phyloP scores from a whole-genome alignment of 2,113 vertebrate genomes.

The Brienomyrus longianalis region DNA sequence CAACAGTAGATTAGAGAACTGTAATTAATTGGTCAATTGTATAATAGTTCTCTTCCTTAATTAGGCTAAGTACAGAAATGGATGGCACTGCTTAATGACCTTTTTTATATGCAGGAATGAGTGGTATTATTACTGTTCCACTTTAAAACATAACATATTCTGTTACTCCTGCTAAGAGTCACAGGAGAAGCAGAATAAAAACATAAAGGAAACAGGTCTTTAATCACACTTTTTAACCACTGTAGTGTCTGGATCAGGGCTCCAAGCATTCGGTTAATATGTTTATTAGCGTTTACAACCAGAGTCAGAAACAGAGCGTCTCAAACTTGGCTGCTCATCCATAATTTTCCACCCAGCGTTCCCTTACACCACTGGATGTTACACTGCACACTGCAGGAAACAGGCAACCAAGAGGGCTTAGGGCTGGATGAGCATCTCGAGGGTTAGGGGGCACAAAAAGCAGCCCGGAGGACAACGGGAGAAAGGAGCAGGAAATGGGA shows the following conservation, averaged over 20 bases:
- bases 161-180: constrained; percentile 4
- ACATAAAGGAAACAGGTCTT: neutral
- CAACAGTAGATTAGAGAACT: constrained; percentile 59
- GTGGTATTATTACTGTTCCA: constrained; percentile 15
- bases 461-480: neutral
- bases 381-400: neutral
- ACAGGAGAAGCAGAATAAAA: neutral
- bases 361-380: neutral
- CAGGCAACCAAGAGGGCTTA: neutral
- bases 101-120: constrained; percentile 36
- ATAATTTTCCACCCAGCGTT: neutral
- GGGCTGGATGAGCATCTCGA: neutral
- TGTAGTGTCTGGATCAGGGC: neutral
- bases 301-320: neutral
- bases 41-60: constrained; percentile 58
- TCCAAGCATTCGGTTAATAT: neutral
- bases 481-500: neutral
- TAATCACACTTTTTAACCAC: constrained; percentile 3
- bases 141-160: neutral
- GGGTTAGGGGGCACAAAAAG: neutral
- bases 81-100: constrained; percentile 44
- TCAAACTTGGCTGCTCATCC: neutral
- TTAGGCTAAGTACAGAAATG: constrained; percentile 46
- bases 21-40: constrained; percentile 62
- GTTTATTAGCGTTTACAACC: neutral